phyloP scores from a whole-genome alignment of 2,797 vertebrate species.

The Trachops cirrhosus region DNA sequence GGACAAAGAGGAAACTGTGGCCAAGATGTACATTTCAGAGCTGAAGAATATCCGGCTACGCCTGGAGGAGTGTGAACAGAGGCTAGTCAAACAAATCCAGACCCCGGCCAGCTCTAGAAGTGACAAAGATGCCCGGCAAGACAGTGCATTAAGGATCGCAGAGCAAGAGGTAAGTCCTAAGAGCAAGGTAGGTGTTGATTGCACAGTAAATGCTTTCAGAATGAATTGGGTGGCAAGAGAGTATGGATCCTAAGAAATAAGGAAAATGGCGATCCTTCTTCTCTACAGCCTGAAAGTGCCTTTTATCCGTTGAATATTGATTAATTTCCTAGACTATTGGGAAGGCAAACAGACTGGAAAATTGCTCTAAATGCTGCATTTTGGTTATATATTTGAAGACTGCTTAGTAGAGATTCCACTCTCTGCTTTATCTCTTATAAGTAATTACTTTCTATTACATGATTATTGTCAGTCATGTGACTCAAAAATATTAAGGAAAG shows the following conservation, averaged over 20 bases:
- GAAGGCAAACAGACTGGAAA: neutral
- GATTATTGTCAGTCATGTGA: neutral
- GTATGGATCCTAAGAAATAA: neutral
- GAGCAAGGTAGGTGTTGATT: neutral
- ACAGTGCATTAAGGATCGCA: conserved; percentile 85
- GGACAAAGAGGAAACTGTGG: conserved; percentile 94
- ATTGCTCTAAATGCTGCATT: neutral
- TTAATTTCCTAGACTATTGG: neutral
- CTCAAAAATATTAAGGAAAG: neutral
- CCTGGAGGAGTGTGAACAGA: conserved; percentile 91
- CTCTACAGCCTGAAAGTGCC: neutral
- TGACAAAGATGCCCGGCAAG: conserved; percentile 80
- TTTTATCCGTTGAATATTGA: neutral
- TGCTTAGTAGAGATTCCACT: neutral
- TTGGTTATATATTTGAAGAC: neutral
- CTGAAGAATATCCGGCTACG: conserved; percentile 89
- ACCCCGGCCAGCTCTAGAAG: conserved; percentile 79
- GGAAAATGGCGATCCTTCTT: neutral
- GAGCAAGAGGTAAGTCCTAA: conserved; percentile 92
- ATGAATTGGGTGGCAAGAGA: neutral
- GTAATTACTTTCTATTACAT: neutral
- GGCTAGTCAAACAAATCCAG: conserved; percentile 88
- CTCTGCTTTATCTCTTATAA: neutral
- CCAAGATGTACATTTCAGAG: conserved; percentile 91
- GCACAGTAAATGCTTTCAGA: neutral